These are phyloP conservation scores for Perdita meconis DNA, from an alignment of 2,888 invertebrate genomes.

Conservation along the genomic window DNA sequence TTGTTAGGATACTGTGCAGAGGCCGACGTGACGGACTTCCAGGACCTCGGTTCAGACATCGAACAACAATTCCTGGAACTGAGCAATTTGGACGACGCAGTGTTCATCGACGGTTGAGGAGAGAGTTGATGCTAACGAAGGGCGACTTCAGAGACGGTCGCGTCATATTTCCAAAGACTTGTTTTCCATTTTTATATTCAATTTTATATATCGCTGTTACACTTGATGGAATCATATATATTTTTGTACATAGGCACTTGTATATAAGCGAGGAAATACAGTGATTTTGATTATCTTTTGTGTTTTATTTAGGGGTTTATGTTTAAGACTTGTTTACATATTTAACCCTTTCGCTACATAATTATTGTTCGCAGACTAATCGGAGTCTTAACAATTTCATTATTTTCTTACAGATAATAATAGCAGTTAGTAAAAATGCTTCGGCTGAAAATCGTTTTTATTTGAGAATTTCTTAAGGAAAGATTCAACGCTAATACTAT, in stretches of 20 bases:
- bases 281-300: conserved; percentile 23
- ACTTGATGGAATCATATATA: conserved; percentile 66
- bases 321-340: not conserved
- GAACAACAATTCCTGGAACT: conserved; percentile 83
- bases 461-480: too few species aligned
- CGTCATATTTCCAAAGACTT: conserved; percentile 57
- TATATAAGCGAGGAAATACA: conserved; percentile 66
- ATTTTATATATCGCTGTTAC: conserved; percentile 53
- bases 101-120: conserved; percentile 78
- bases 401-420: too few species aligned
- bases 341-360: not conserved
- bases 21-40: conserved; percentile 78
- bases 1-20: conserved; percentile 78
- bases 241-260: conserved; percentile 78
- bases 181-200: conserved; percentile 46
- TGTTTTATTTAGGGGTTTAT: not conserved
- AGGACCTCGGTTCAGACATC: conserved; percentile 81
- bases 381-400: not conserved
- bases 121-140: not conserved
- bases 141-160: not conserved
- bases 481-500: too few species aligned
- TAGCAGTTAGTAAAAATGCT: too few species aligned
- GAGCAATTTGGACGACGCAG: conserved; percentile 79
- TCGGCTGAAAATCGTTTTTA: too few species aligned
- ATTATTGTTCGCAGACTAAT: not conserved